Percentiles rank a stretch among this genome's conserved stretches.
Evolutionary conservation across 37 sponge, comb jelly and placozoan species (phyloP).

Genomic region (Ephydatia muelleri): DNA sequence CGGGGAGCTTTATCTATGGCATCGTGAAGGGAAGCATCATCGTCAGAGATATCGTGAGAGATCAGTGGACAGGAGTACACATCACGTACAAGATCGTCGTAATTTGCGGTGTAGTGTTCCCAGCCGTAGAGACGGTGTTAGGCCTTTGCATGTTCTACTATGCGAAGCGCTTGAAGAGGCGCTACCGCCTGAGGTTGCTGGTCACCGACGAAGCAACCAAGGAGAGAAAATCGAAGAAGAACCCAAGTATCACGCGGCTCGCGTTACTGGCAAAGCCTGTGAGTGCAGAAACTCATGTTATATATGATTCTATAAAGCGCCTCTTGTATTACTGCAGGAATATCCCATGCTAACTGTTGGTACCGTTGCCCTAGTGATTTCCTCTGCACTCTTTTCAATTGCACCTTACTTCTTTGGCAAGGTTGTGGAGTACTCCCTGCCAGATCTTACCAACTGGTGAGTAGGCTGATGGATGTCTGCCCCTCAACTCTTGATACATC

Average conservation of each 20-base stretch:
- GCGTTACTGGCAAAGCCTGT: constrained; percentile 56
- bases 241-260: constrained; percentile 52
- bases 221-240: constrained; percentile 27
- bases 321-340: constrained; percentile 40
- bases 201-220: constrained; percentile 32
- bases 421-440: constrained; percentile 66
- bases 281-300: neutral
- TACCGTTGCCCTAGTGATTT: constrained; percentile 38
- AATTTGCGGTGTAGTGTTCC: constrained; percentile 30
- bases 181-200: constrained; percentile 24
- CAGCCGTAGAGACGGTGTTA: constrained; percentile 54
- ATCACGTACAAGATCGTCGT: constrained; percentile 66
- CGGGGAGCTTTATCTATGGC: constrained; percentile 34
- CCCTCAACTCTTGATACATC: too few relatives aligned
- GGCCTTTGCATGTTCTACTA: constrained; percentile 19
- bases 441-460: constrained; percentile 40
- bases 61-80: constrained; percentile 33
- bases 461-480: neutral
- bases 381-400: constrained; percentile 34
- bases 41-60: constrained; percentile 5
- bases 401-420: constrained; percentile 79
- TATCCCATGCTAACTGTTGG: constrained; percentile 60
- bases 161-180: constrained; percentile 32
- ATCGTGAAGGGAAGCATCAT: constrained; percentile 56
- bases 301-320: neutral